Conservation (phyloP, 1,140 invertebrate species). For the Hyles euphorbiae region DNA sequence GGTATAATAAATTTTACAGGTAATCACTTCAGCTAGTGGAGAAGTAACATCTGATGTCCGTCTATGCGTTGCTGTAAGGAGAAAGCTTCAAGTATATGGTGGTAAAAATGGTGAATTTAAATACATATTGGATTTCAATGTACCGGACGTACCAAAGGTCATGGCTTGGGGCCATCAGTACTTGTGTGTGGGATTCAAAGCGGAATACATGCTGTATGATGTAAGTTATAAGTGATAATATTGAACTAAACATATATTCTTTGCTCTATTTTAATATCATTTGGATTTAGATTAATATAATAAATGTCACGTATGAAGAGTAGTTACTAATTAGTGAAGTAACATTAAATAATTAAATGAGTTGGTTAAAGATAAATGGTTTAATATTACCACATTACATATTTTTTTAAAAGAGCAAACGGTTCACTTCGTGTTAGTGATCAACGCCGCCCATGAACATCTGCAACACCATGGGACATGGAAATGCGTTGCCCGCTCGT, state of each 20-base stretch:
- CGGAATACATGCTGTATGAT: slow-evolving; percentile 87
- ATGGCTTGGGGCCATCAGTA: slow-evolving; percentile 91
- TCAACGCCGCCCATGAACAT: too few relatives aligned
- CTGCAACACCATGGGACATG: too few relatives aligned
- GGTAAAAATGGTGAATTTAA: slow-evolving; percentile 92
- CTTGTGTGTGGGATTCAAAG: slow-evolving; percentile 89
- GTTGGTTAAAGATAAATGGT: too few relatives aligned
- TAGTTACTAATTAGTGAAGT: too few relatives aligned
- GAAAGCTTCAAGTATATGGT: slow-evolving; percentile 91
- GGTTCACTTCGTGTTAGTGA: too few relatives aligned
- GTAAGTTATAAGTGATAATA: slow-evolving; percentile 69
- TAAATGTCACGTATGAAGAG: too few relatives aligned
- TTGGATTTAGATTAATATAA: too few relatives aligned
- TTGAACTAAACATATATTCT: background rate
- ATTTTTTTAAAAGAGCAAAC: too few relatives aligned
- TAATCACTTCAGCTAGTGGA: slow-evolving; percentile 68
- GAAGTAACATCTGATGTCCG: slow-evolving; percentile 84
- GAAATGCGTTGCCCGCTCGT: too few relatives aligned
- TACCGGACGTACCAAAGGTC: slow-evolving; percentile 89
- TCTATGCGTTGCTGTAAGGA: slow-evolving; percentile 91
- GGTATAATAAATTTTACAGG: slow-evolving; percentile 36
- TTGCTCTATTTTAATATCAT: background rate
- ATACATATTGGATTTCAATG: slow-evolving; percentile 83
- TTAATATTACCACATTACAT: too few relatives aligned
- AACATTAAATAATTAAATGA: too few relatives aligned